A percentile compares a stretch with the other conserved stretches of the same genome.
Conservation (phyloP, 1,140 invertebrate species). For the Gryon sp. region DNA sequence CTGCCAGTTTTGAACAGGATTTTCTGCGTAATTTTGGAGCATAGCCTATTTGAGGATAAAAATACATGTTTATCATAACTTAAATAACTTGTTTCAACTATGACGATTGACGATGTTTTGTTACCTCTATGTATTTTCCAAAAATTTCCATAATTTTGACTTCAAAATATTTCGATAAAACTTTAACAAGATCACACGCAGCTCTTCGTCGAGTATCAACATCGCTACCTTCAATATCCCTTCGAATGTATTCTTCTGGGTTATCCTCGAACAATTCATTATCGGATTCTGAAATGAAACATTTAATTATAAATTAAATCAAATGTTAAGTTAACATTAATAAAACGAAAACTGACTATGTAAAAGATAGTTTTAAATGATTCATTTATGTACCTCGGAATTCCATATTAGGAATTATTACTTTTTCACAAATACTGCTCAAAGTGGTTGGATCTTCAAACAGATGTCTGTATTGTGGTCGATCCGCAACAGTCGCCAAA, state of each 20-base stretch:
- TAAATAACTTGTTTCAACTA: no score
- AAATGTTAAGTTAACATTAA: no score
- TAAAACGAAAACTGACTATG: no score
- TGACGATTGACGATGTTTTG: no score
- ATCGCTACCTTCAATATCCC: conserved; percentile 99
- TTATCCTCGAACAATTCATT: conserved; percentile 98
- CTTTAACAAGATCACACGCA: conserved; percentile 97
- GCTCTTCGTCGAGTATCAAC: conserved; percentile 96
- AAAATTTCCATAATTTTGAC: conserved; percentile 95
- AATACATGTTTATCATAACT: no score
- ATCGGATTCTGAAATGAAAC: conserved; percentile 86
- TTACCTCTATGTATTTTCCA: conserved; percentile 89
- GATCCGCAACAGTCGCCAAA: conserved; percentile 94
- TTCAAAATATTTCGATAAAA: conserved; percentile 93
- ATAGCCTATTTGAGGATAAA: conserved; percentile 84
- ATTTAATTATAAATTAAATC: no score
- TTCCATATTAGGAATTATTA: conserved; percentile 98
- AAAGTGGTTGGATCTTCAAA: conserved; percentile 94
- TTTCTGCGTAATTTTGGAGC: conserved; percentile 87
- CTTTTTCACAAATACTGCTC: conserved; percentile 96
- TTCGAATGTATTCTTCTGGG: conserved; percentile 97
- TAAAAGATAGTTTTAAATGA: no score
- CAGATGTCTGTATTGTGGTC: conserved; percentile 90
- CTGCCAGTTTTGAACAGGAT: conserved; percentile 90
- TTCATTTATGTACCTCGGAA: conserved; percentile 96